Evolutionary conservation across 2,888 invertebrate species (phyloP), one percentile per base, ranked within the genome.

Genomic region (Bellardia bayeri): DNA sequence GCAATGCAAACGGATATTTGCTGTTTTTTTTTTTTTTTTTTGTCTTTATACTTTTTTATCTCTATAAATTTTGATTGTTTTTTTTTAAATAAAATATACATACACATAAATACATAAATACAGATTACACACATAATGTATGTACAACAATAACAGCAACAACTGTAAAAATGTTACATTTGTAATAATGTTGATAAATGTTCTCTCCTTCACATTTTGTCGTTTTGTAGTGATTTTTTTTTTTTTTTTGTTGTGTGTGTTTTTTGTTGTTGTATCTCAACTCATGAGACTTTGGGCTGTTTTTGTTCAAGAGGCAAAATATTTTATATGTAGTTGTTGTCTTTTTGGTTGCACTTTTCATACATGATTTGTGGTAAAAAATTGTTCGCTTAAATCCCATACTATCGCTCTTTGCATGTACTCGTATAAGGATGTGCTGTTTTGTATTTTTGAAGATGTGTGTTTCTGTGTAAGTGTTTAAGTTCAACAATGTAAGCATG

Each of bases 101-200:
- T 13, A 45, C 2, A 45, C 45, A 45, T 13, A 45, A 3, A 45
- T 40, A 13, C 23, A 14, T 33, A 7, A 40, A 30, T 37, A 13
- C 33, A 40, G 0, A 9, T n/a, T 49, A 64, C 13, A 49, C 30
- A 51, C 42, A 68, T 68, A 68, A 42, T 71, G 45, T 51, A 42
- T 71, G 45, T 51, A 68, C 23, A 49, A 45, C 9, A 54, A 63
- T 45, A 68, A 68, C 14, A 76, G n/a, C 37, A 68, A 68, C 45
- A 64, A 76, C 54, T 16, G 66, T 49, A 76, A 75, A 69, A 40
- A 13, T 66, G 40, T 30, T 63, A 72, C 72, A 79, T 82, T 78
- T 82, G 51, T 58, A 72, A 78, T 54, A 74, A 56, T 78, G 51
- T 78, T 86, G 81, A 76, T 85, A 85, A 81, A 80, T 80, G 69